phyloP scores from a whole-genome alignment of 1,140 invertebrate species.

The Archegozetes longisetosus region DNA sequence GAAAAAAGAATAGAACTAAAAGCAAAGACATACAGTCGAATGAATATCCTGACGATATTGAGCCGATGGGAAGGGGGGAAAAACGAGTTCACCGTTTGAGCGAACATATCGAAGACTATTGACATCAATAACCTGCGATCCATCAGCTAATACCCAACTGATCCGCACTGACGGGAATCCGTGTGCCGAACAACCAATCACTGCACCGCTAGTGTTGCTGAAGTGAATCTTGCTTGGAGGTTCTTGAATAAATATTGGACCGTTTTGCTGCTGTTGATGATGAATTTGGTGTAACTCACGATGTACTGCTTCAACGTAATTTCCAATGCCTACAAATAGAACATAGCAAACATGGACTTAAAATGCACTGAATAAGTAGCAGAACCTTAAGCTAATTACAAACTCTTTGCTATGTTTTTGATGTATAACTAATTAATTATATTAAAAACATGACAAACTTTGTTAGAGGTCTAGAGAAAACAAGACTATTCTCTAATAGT shows the following conservation, averaged over 20 bases:
- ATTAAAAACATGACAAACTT: not conserved
- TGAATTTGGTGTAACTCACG: slow-evolving; percentile 2
- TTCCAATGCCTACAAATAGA: not conserved
- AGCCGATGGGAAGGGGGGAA: slow-evolving; percentile 25
- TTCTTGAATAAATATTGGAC: slow-evolving; percentile 57
- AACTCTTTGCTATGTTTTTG: not conserved
- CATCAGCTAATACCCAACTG: slow-evolving; percentile 52
- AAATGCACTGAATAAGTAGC: not conserved
- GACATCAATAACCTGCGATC: slow-evolving; percentile 62
- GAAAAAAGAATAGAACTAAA: not conserved
- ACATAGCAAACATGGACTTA: not conserved
- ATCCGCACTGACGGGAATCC: not conserved
- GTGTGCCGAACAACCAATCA: slow-evolving; percentile 64
- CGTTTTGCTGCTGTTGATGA: not conserved
- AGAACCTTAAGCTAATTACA: not conserved
- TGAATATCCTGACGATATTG: slow-evolving; percentile 25
- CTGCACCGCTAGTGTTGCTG: slow-evolving; percentile 79
- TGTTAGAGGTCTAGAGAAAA: no score
- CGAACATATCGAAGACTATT: slow-evolving; percentile 62
- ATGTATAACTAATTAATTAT: not conserved
- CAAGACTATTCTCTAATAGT: no score
- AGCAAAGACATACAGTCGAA: slow-evolving; percentile 19
- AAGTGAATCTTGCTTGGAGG: slow-evolving; percentile 79
- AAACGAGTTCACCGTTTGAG: slow-evolving; percentile 18
- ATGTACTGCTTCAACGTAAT: not conserved